phyloP scores from a whole-genome alignment of 2,797 vertebrate genomes.

The Gambusia yucatana region DNA sequence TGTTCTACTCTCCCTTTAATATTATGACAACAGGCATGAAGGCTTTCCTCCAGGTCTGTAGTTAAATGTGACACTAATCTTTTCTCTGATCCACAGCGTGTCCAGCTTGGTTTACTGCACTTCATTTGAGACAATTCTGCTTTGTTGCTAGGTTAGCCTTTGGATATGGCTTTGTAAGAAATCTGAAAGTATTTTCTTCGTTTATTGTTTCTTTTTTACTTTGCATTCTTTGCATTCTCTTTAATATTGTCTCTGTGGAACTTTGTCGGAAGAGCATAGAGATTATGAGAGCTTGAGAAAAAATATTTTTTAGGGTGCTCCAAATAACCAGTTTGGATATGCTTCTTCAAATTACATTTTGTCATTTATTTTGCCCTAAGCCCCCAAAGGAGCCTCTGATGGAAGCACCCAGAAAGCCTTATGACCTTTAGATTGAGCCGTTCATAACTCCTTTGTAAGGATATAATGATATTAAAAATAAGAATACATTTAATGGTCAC shows the following conservation, averaged over 20 bases:
- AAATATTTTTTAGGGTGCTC: conserved; percentile 16
- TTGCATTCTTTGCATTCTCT: conserved; percentile 3
- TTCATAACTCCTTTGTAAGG: conserved; percentile 21
- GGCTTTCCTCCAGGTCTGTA: conserved; percentile 10
- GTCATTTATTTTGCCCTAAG: background rate
- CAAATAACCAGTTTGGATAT: conserved; percentile 26
- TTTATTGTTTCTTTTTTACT: background rate
- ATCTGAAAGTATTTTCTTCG: conserved; percentile 23
- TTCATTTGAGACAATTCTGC: conserved; percentile 28
- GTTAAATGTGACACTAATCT: conserved; percentile 32
- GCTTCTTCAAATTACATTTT: conserved; percentile 5
- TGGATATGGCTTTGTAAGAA: conserved; percentile 28
- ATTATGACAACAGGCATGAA: conserved; percentile 4
- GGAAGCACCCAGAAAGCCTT: conserved; percentile 11
- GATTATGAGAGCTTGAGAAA: conserved; percentile 5
- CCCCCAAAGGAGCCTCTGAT: background rate
- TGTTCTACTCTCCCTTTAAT: conserved; percentile 7
- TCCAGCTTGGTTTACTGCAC: conserved; percentile 12
- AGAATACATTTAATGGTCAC: conserved; percentile 31
- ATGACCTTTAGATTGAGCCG: conserved; percentile 46
- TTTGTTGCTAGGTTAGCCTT: conserved; percentile 12
- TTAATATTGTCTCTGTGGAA: conserved; percentile 9
- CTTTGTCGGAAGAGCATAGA: background rate
- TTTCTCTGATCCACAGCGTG: conserved; percentile 28
- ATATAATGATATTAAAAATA: conserved; percentile 8